Evolutionary conservation across 37 sponge, comb jelly and placozoan genomes (phyloP).

Genomic region (Aplysina aerophoba): DNA sequence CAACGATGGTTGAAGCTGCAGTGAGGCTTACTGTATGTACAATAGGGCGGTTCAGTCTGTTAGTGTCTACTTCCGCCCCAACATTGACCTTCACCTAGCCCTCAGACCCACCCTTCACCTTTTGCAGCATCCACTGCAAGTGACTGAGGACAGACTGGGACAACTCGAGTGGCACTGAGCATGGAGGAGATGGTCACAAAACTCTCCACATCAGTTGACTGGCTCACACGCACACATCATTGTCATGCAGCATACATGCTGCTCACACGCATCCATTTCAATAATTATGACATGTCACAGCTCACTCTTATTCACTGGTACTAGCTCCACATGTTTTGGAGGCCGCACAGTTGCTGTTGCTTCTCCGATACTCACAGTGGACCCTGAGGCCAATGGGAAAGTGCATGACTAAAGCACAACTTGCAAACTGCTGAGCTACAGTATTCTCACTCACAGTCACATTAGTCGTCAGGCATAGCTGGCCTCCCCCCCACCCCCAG

Average conservation of each 20-base stretch:
- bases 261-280: no score
- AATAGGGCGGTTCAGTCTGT: no score
- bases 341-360: neutral
- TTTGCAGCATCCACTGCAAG: conserved; percentile 77
- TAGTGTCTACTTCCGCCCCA: no score
- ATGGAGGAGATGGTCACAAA: conserved; percentile 41
- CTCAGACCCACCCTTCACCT: conserved; percentile 37
- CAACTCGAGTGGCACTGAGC: neutral
- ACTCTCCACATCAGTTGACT: conserved; percentile 14
- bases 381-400: neutral
- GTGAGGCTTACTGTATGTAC: no score
- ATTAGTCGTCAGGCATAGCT: no score
- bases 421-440: no score
- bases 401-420: no score
- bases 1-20: no score
- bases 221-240: neutral
- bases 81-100: no score
- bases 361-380: neutral
- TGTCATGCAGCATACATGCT: neutral
- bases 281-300: neutral
- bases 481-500: no score
- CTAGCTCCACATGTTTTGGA: conserved; percentile 9
- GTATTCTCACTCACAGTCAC: no score
- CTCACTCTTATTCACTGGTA: neutral
- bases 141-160: conserved; percentile 57